These are phyloP conservation scores for Microplitis manilae DNA, from an alignment of 2,888 invertebrate species.

Conservation along the genomic window DNA sequence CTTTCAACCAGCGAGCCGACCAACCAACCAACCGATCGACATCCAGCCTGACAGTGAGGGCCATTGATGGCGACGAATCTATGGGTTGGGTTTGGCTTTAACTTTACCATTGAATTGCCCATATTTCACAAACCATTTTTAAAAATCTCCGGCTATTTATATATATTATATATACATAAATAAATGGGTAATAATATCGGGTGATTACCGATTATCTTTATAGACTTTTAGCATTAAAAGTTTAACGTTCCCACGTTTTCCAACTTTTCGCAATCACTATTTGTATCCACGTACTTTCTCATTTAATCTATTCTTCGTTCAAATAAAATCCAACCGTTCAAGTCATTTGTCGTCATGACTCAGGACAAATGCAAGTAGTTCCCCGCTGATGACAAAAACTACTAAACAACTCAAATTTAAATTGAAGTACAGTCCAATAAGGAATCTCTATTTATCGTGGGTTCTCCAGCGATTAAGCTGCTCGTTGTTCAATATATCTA, in stretches of 20 bases:
- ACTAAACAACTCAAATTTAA: constrained; percentile 42
- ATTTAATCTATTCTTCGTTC: background rate
- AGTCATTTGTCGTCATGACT: background rate
- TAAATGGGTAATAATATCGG: background rate
- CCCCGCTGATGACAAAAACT: background rate
- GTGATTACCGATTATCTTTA: background rate
- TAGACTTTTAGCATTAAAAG: background rate
- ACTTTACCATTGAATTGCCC: background rate
- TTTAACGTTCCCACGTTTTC: background rate
- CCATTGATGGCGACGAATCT: constrained; percentile 2
- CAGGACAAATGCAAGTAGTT: background rate
- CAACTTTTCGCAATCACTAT: background rate
- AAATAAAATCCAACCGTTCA: background rate
- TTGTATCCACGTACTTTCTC: background rate
- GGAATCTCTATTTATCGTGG: no score
- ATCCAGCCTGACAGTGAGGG: constrained; percentile 2
- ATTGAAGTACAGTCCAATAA: no score
- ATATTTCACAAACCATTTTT: background rate
- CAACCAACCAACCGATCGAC: background rate
- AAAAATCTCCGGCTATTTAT: background rate
- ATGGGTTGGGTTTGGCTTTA: background rate
- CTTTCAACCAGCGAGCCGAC: background rate
- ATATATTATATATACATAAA: background rate
- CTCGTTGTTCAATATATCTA: no score
- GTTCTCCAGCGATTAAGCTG: background rate